Evolutionary conservation across 1,140 invertebrate genomes (phyloP).

Genomic region (Oryctes rhinoceros): DNA sequence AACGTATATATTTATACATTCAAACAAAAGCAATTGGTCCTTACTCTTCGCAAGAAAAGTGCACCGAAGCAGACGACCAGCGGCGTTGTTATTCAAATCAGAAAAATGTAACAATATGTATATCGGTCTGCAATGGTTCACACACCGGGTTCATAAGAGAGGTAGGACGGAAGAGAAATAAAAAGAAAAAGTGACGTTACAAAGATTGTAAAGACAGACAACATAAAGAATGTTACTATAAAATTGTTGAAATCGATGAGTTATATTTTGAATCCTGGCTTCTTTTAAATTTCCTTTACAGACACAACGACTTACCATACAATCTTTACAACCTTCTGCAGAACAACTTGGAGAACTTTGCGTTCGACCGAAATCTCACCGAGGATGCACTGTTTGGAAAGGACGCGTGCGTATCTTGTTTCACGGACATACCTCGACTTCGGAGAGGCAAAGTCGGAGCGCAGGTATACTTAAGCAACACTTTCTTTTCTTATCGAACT

Average conservation of each 20-base stretch:
- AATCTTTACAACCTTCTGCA: conserved; percentile 61
- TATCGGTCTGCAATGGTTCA: too few species aligned
- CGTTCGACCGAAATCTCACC: conserved; percentile 63
- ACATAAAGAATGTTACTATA: too few species aligned
- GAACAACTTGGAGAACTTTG: conserved; percentile 64
- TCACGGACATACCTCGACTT: conserved; percentile 68
- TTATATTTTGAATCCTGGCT: neutral
- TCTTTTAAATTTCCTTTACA: conserved; percentile 51
- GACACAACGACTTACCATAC: conserved; percentile 71
- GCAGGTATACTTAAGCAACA: conserved; percentile 62
- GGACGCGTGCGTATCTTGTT: conserved; percentile 54
- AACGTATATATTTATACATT: too few species aligned
- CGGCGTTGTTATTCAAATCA: too few species aligned
- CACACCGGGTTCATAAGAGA: too few species aligned
- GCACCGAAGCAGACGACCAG: too few species aligned
- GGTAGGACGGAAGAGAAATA: too few species aligned
- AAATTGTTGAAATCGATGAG: neutral
- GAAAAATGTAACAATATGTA: too few species aligned
- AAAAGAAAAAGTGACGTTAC: too few species aligned
- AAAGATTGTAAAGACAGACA: too few species aligned
- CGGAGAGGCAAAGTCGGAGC: conserved; percentile 67
- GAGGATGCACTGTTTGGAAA: conserved; percentile 61
- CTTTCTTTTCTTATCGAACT: neutral
- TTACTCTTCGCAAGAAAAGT: too few species aligned
- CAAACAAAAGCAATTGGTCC: too few species aligned